A percentile compares a stretch with the other conserved stretches of the same genome.
Conservation (phyloP, 2,113 vertebrate species). For the Rhabdomys dilectus region DNA sequence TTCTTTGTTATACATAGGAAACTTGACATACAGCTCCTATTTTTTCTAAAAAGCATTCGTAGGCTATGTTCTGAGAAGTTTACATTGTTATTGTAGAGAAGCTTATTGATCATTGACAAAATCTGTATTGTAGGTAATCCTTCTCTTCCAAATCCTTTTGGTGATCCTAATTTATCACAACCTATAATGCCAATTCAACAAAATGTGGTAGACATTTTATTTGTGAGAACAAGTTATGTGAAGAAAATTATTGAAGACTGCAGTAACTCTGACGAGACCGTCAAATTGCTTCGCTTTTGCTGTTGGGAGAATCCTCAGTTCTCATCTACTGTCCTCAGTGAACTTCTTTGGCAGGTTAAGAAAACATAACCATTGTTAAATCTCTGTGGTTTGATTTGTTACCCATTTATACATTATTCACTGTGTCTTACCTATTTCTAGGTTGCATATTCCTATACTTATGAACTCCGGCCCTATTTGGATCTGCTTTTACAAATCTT, state of each 20-base stretch:
- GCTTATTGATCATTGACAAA: conserved; percentile 69
- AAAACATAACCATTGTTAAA: conserved; percentile 47
- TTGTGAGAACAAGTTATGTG: conserved; percentile 99
- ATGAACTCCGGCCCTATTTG: conserved; percentile 98
- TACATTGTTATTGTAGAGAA: conserved; percentile 27
- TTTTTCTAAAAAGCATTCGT: background rate
- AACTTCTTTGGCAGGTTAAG: conserved; percentile 99
- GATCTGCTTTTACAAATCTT: conserved; percentile 98
- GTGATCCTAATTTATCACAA: conserved; percentile 96
- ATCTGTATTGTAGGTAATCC: conserved; percentile 93
- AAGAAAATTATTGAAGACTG: conserved; percentile 99
- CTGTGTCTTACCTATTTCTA: conserved; percentile 79
- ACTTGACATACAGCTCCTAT: background rate
- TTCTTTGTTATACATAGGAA: conserved; percentile 35
- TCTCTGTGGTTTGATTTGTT: conserved; percentile 45
- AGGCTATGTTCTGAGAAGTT: conserved; percentile 49
- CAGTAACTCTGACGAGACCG: conserved; percentile 99
- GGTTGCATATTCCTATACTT: conserved; percentile 99
- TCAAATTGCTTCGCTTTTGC: conserved; percentile 98
- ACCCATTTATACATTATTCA: conserved; percentile 50
- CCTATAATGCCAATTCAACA: conserved; percentile 99
- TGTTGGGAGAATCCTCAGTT: conserved; percentile 99
- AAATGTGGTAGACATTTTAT: conserved; percentile 97
- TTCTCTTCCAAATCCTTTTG: conserved; percentile 96
- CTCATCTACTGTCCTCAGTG: conserved; percentile 98